These are phyloP conservation scores for Bolinopsis microptera DNA, from an alignment of 37 sponge, comb jelly and placozoan species.

Conservation along the genomic window DNA sequence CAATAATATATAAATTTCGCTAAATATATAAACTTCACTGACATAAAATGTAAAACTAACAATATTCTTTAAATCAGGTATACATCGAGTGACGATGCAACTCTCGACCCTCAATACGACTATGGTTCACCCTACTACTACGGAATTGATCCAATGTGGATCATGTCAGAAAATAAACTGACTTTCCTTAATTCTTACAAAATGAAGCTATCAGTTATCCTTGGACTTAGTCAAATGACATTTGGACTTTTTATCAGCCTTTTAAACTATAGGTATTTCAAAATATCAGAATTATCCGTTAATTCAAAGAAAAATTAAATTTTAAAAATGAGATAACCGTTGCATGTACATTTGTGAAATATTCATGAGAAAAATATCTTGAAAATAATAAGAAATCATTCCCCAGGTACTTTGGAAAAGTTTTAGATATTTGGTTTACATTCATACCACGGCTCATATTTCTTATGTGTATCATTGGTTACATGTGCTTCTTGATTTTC, in stretches of 20 bases:
- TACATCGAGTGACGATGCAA: neutral
- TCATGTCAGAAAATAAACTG: slow-evolving; percentile 83
- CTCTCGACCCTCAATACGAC: neutral
- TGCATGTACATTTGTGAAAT: neutral
- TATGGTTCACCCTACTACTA: slow-evolving; percentile 84
- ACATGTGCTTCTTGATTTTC: slow-evolving; percentile 85
- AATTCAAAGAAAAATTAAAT: neutral
- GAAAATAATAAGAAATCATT: neutral
- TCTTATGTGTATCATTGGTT: slow-evolving; percentile 85
- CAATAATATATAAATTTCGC: too few relatives aligned
- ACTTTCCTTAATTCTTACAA: slow-evolving; percentile 89
- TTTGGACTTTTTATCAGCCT: slow-evolving; percentile 89
- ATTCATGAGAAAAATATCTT: neutral
- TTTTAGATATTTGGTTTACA: neutral
- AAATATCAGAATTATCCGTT: neutral
- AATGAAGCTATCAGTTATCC: slow-evolving; percentile 94
- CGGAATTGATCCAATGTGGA: slow-evolving; percentile 98
- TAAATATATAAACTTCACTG: too few relatives aligned
- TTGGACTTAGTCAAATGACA: slow-evolving; percentile 90
- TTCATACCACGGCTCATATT: slow-evolving; percentile 77
- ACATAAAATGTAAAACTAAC: too few relatives aligned
- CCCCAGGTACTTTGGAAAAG: neutral
- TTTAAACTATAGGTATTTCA: slow-evolving; percentile 85
- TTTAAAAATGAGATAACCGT: neutral
- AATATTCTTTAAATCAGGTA: neutral